phyloP scores from a whole-genome alignment of 2,797 vertebrate genomes.

The Siniperca scherzeri region DNA sequence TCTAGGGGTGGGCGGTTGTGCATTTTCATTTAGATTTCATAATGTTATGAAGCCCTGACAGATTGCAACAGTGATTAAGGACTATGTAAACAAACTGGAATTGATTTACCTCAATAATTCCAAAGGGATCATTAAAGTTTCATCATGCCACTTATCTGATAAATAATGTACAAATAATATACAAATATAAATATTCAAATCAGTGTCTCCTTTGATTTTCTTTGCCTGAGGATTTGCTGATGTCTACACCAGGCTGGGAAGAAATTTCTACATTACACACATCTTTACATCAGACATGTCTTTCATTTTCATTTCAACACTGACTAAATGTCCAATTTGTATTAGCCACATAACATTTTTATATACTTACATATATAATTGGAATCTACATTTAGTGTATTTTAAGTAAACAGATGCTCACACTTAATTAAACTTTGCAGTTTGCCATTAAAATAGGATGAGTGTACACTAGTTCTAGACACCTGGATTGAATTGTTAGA shows the following conservation, averaged over 20 bases:
- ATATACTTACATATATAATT: background rate
- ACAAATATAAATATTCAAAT: conserved; percentile 31
- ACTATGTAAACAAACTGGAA: conserved; percentile 36
- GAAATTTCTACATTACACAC: background rate
- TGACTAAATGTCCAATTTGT: background rate
- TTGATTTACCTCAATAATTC: conserved; percentile 23
- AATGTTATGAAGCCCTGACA: conserved; percentile 28
- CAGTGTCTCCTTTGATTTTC: conserved; percentile 8
- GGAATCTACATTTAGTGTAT: background rate
- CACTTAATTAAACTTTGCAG: background rate
- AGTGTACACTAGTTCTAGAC: background rate
- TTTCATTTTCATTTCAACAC: background rate
- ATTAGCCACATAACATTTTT: background rate
- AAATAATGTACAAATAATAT: conserved; percentile 32
- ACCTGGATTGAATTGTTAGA: background rate
- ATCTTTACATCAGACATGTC: background rate
- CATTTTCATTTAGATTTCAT: conserved; percentile 28
- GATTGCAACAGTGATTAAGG: conserved; percentile 18
- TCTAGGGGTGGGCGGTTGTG: background rate
- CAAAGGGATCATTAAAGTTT: conserved; percentile 27
- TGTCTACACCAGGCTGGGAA: background rate
- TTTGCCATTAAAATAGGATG: background rate
- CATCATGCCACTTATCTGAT: conserved; percentile 25
- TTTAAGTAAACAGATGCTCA: background rate
- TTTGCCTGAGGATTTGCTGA: conserved; percentile 7